Evolutionary conservation across 2,797 vertebrate species (phyloP).

Genomic region (Cephalopachus bancanus): DNA sequence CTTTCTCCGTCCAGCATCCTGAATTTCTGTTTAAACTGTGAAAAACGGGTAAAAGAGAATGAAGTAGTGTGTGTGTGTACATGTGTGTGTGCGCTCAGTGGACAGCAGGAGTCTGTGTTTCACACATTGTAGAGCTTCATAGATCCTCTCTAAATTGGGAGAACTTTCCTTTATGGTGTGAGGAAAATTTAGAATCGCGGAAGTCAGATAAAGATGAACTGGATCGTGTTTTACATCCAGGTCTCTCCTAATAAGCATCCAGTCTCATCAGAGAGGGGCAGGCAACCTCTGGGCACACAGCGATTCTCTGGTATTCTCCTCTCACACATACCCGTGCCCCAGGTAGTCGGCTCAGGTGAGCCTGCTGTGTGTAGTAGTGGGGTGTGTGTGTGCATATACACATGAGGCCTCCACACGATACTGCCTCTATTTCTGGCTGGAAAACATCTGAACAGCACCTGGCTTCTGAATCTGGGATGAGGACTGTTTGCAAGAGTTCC

Average conservation of each 20-base stretch:
- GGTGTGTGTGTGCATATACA: fast-evolving
- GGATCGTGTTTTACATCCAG: background rate
- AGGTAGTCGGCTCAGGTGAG: background rate
- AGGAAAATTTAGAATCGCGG: background rate
- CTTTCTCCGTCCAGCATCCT: background rate
- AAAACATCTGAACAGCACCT: background rate
- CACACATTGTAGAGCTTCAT: background rate
- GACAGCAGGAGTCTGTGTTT: background rate
- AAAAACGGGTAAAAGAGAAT: background rate
- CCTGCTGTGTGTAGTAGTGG: no score
- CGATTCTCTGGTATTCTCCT: background rate
- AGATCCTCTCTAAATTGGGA: background rate
- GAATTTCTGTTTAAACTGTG: slow-evolving; percentile 53
- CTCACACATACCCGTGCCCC: background rate
- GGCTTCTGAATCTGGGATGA: background rate
- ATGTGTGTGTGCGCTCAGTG: background rate
- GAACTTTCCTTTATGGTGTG: background rate
- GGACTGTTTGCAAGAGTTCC: background rate
- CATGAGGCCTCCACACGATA: fast-evolving
- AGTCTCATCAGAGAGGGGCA: background rate
- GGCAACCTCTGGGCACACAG: background rate
- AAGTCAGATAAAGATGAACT: background rate
- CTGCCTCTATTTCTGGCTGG: background rate
- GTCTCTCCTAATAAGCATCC: background rate
- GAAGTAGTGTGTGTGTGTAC: background rate